These are phyloP conservation scores for Phacellophora camtschatica DNA, from an alignment of 30 jellyfish, hydroid and myxozoan species.

Conservation along the genomic window DNA sequence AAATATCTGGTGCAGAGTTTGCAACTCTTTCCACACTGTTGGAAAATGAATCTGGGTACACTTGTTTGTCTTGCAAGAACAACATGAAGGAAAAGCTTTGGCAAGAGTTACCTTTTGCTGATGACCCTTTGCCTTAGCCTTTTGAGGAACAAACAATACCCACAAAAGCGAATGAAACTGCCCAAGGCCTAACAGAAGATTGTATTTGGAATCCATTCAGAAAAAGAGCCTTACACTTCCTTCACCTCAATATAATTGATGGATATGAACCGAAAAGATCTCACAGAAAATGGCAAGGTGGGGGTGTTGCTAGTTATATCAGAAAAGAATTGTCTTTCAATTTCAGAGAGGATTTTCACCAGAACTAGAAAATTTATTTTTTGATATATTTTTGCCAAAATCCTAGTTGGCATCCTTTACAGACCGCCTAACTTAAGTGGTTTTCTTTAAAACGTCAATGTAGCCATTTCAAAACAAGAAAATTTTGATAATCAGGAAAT, in stretches of 20 bases:
- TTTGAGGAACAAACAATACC: constrained; percentile 11
- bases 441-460: background rate
- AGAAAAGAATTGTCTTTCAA: constrained; percentile 36
- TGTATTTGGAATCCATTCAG: constrained; percentile 21
- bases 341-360: constrained; percentile 7
- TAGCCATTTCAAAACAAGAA: constrained; percentile 16
- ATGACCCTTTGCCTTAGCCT: background rate
- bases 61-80: constrained; percentile 38
- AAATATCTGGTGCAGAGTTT: constrained; percentile 28
- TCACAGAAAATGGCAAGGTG: constrained; percentile 36
- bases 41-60: constrained; percentile 25
- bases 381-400: constrained; percentile 17
- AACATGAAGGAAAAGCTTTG: constrained; percentile 4
- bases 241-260: constrained; percentile 29
- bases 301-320: constrained; percentile 48
- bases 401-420: constrained; percentile 34
- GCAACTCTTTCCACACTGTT: constrained; percentile 16
- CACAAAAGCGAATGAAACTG: constrained; percentile 11
- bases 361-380: constrained; percentile 42
- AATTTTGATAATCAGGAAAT: constrained; percentile 35
- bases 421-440: constrained; percentile 41
- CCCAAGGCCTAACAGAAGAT: constrained; percentile 26
- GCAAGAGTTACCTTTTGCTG: constrained; percentile 37
- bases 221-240: constrained; percentile 18
- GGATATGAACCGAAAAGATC: constrained; percentile 53